Evolutionary conservation across 2,888 invertebrate species (phyloP).

Genomic region (Lumbricus terrestris): DNA sequence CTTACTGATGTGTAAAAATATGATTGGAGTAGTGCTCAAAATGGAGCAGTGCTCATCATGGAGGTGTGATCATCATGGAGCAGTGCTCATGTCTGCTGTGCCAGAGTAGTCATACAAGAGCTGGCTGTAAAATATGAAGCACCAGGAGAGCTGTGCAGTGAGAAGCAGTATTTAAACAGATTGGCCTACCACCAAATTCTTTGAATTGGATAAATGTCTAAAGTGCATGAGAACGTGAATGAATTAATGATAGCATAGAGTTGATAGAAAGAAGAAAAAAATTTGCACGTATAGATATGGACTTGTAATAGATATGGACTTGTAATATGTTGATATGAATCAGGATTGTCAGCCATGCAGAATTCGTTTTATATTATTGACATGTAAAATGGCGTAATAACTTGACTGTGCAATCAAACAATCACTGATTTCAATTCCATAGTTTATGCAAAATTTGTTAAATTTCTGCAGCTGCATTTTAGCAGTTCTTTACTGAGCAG

Average conservation of each 20-base stretch:
- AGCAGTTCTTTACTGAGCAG: not conserved
- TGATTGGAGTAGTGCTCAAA: not conserved
- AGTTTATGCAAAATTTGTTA: not conserved
- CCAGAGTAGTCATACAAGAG: not conserved
- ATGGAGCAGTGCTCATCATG: too few species aligned
- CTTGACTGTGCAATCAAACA: not conserved
- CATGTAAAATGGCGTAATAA: not conserved
- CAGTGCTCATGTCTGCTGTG: not conserved
- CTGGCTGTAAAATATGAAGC: not conserved
- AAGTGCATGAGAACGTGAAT: not conserved
- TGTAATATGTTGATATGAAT: not conserved
- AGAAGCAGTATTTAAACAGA: not conserved
- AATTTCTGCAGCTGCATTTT: not conserved
- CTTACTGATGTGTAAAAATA: not conserved
- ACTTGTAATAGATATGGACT: not conserved
- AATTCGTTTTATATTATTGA: not conserved
- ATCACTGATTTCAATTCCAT: not conserved
- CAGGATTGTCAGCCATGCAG: not conserved
- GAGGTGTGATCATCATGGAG: not conserved
- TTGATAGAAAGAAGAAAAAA: not conserved
- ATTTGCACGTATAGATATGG: too few species aligned
- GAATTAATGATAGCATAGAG: not conserved
- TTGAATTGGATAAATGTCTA: not conserved
- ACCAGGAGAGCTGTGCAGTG: not conserved
- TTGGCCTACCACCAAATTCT: not conserved